These are phyloP conservation scores for Arctopsyche grandis DNA, from an alignment of 1,140 invertebrate species.

Conservation along the genomic window DNA sequence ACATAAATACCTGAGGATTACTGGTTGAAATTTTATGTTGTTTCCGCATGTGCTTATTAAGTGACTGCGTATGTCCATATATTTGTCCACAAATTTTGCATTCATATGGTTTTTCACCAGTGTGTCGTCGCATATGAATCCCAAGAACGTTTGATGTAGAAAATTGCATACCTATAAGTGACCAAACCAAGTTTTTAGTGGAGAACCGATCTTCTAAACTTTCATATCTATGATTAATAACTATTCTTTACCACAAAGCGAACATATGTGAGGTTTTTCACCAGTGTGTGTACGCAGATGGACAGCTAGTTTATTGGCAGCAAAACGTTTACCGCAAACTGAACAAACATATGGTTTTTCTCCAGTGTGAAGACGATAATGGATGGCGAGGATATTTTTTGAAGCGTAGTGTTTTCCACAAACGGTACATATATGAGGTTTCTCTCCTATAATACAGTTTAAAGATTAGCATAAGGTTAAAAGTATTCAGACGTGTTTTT, in stretches of 20 bases:
- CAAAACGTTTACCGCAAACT: slow-evolving; percentile 62
- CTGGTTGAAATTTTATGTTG: slow-evolving; percentile 55
- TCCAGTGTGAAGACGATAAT: slow-evolving; percentile 58
- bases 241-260: slow-evolving; percentile 57
- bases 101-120: slow-evolving; percentile 68
- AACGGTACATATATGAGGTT: slow-evolving; percentile 49
- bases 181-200: too few species aligned
- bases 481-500: background rate
- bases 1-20: slow-evolving; percentile 36
- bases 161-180: slow-evolving; percentile 47
- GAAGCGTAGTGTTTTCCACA: slow-evolving; percentile 66
- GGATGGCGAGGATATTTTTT: slow-evolving; percentile 58
- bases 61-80: slow-evolving; percentile 60
- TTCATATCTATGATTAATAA: too few species aligned
- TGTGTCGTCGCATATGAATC: slow-evolving; percentile 69
- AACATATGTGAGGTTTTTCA: slow-evolving; percentile 60
- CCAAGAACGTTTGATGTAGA: slow-evolving; percentile 56
- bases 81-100: slow-evolving; percentile 70
- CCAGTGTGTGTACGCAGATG: slow-evolving; percentile 66
- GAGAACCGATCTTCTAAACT: too few species aligned
- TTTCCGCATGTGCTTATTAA: slow-evolving; percentile 58
- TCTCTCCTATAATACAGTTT: slow-evolving; percentile 47
- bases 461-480: background rate
- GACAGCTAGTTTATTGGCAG: slow-evolving; percentile 62
- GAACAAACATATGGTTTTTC: slow-evolving; percentile 65